These are phyloP conservation scores for Beaufortia kweichowensis DNA, from an alignment of 2,113 vertebrate genomes.

Conservation along the genomic window DNA sequence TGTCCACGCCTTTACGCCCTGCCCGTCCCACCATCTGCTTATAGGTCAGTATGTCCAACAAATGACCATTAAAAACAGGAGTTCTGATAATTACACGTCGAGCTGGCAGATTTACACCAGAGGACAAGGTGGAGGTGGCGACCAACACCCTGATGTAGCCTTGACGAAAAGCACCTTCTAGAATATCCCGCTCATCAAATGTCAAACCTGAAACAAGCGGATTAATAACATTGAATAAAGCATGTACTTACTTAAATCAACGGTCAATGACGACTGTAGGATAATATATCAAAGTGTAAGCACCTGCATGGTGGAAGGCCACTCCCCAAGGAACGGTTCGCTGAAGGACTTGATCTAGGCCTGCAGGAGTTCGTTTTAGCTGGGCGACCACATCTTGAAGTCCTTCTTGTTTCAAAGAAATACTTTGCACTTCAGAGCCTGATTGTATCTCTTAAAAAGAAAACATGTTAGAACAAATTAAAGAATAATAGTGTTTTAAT, in stretches of 20 bases:
- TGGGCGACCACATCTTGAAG: slow-evolving; percentile 84
- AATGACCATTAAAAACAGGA: slow-evolving; percentile 84
- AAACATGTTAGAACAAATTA: neutral
- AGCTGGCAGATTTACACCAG: slow-evolving; percentile 95
- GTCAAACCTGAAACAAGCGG: slow-evolving; percentile 81
- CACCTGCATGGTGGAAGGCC: slow-evolving; percentile 97
- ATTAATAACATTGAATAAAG: neutral
- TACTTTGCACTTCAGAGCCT: slow-evolving; percentile 61
- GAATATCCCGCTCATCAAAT: slow-evolving; percentile 91
- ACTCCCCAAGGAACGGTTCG: slow-evolving; percentile 90
- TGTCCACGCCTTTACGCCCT: slow-evolving; percentile 94
- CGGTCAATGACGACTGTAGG: neutral
- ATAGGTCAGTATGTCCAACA: slow-evolving; percentile 89
- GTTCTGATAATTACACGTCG: slow-evolving; percentile 92
- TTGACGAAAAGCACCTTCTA: slow-evolving; percentile 91
- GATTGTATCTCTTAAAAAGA: slow-evolving; percentile 56
- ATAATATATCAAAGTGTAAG: neutral
- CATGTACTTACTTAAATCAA: neutral
- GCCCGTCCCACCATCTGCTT: slow-evolving; percentile 97
- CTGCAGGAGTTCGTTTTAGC: slow-evolving; percentile 82
- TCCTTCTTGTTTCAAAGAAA: slow-evolving; percentile 76
- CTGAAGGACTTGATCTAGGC: slow-evolving; percentile 85
- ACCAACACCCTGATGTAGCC: slow-evolving; percentile 83
- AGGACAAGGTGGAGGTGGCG: slow-evolving; percentile 94
- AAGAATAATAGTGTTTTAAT: neutral